Percentiles rank a stretch among this genome's conserved stretches.
phyloP scores from a whole-genome alignment of 1,140 invertebrate genomes.

The Apis dorsata region DNA sequence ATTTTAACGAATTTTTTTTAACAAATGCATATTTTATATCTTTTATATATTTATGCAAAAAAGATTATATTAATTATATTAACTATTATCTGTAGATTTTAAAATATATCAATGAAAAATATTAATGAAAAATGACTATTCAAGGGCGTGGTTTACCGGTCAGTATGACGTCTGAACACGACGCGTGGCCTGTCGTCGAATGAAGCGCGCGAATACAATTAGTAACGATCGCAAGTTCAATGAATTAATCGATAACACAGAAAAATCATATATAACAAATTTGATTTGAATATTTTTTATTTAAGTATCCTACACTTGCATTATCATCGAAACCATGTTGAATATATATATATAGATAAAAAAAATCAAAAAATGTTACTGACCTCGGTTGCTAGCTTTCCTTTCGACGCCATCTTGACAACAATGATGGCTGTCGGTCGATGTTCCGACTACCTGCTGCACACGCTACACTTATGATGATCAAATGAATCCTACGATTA shows the following conservation, averaged over 20 bases:
- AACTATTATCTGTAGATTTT: too few relatives aligned
- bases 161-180: conserved; percentile 54
- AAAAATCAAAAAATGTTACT: conserved; percentile 55
- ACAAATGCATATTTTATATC: neutral
- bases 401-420: conserved; percentile 78
- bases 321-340: neutral
- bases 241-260: conserved; percentile 23
- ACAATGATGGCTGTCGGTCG: conserved; percentile 68
- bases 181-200: conserved; percentile 28
- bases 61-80: neutral
- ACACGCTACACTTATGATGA: conserved; percentile 18
- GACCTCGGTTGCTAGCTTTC: conserved; percentile 74
- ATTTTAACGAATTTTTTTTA: neutral
- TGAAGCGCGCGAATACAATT: conserved; percentile 30
- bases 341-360: neutral
- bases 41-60: neutral
- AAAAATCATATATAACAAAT: too few relatives aligned
- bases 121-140: neutral
- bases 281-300: neutral
- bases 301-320: neutral
- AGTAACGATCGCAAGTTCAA: conserved; percentile 3
- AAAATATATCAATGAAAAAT: neutral
- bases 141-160: conserved; percentile 61
- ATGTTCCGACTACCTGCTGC: conserved; percentile 42
- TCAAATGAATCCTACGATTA: neutral